Conservation (phyloP, 2,888 invertebrate species). For the Ichneumon xanthorius region DNA sequence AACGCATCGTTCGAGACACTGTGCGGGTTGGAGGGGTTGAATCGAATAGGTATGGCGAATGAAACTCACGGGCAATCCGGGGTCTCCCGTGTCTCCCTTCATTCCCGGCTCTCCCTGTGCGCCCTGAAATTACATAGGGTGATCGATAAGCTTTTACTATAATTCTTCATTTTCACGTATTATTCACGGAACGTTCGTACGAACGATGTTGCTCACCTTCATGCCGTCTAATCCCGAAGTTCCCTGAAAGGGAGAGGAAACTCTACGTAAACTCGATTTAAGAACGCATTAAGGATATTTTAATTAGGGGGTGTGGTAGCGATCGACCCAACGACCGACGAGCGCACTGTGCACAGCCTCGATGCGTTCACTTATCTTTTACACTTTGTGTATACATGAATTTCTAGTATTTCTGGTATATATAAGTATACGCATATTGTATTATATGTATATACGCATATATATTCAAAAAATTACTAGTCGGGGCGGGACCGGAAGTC, state of each 20-base stretch:
- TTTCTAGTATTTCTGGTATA: conserved; percentile 22
- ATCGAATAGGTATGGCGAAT: conserved; percentile 53
- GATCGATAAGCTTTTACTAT: conserved; percentile 56
- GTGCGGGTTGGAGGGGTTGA: neutral
- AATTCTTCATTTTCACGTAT: conserved; percentile 22
- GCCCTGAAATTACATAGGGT: conserved; percentile 87
- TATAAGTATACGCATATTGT: conserved; percentile 4
- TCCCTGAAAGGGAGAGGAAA: conserved; percentile 91
- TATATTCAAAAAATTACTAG: conserved; percentile 23
- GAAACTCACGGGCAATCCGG: conserved; percentile 94
- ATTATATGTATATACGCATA: neutral
- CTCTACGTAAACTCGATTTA: conserved; percentile 81
- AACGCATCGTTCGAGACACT: conserved; percentile 18
- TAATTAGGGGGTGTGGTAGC: conserved; percentile 59
- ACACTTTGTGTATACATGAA: conserved; percentile 62
- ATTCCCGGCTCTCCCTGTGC: conserved; percentile 96
- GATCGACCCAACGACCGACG: conserved; percentile 71
- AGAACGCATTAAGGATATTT: conserved; percentile 59
- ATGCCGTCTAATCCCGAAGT: conserved; percentile 97
- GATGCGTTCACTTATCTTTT: conserved; percentile 63
- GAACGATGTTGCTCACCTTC: conserved; percentile 90
- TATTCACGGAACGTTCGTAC: conserved; percentile 62
- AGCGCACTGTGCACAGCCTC: conserved; percentile 72
- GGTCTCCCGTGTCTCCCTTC: conserved; percentile 97
- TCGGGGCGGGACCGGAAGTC: neutral